Percentiles rank a stretch among this genome's conserved stretches.
These are phyloP conservation scores for Sarcophaga subvicina DNA, from an alignment of 2,888 invertebrate species.

Conservation along the genomic window DNA sequence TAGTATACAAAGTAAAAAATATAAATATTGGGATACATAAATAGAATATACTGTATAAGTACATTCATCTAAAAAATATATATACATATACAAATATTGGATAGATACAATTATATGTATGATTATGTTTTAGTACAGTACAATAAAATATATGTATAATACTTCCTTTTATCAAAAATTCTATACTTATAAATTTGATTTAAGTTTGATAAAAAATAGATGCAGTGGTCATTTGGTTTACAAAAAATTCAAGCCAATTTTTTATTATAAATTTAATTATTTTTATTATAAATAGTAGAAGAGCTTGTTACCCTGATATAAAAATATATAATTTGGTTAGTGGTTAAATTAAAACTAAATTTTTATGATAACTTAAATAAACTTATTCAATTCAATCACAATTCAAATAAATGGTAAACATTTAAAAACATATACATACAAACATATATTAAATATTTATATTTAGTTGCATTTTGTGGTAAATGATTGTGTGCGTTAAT, in stretches of 20 bases:
- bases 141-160: conserved; percentile 7
- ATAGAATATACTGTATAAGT: neutral
- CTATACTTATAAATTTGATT: neutral
- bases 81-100: conserved; percentile 16
- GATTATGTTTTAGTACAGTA: neutral
- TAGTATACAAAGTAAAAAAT: conserved; percentile 33
- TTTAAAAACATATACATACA: neutral
- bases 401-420: conserved; percentile 24
- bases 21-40: conserved; percentile 28
- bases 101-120: conserved; percentile 45
- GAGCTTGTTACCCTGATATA: neutral
- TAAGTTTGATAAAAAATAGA: neutral
- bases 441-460: no score
- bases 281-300: neutral
- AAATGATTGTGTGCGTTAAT: conserved; percentile 59
- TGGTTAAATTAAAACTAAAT: conserved; percentile 18
- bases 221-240: conserved; percentile 24
- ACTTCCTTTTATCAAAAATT: conserved; percentile 10
- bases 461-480: conserved; percentile 5
- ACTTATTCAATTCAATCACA: neutral
- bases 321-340: neutral
- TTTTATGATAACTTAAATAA: conserved; percentile 29
- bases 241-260: conserved; percentile 13
- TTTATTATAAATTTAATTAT: neutral
- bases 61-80: conserved; percentile 53